Conservation (phyloP, 2,113 vertebrate species). For the Eclectus roratus region DNA sequence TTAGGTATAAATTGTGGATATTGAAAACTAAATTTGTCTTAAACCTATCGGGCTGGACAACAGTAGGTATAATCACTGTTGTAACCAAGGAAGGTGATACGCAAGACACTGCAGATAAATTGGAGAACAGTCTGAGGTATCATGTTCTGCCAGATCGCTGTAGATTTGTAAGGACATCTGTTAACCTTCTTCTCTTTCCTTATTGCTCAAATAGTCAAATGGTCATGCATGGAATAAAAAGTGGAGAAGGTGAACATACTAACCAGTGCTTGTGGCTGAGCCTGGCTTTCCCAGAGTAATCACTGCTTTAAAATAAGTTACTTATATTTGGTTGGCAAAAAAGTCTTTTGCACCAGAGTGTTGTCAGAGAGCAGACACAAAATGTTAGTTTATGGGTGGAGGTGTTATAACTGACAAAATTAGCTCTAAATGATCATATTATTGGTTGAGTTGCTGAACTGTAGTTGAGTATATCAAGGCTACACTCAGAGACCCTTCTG, state of each 20-base stretch:
- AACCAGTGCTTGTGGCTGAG: neutral
- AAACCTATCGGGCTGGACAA: neutral
- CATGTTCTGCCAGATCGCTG: accelerated
- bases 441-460: neutral
- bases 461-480: neutral
- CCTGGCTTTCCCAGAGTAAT: neutral
- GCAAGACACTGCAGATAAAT: neutral
- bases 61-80: neutral
- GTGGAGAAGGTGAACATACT: neutral
- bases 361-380: neutral
- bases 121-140: neutral
- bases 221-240: neutral
- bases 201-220: neutral
- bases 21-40: neutral
- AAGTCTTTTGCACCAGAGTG: neutral
- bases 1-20: neutral
- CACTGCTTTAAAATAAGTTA: neutral
- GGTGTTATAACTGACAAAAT: neutral
- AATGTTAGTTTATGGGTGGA: neutral
- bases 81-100: neutral
- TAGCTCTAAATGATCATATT: neutral
- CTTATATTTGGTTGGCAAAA: neutral
- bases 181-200: neutral
- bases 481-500: neutral
- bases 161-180: neutral